Base-by-base conservation (phyloP, 1,140 invertebrate species). In the Drosophila lini region DNA sequence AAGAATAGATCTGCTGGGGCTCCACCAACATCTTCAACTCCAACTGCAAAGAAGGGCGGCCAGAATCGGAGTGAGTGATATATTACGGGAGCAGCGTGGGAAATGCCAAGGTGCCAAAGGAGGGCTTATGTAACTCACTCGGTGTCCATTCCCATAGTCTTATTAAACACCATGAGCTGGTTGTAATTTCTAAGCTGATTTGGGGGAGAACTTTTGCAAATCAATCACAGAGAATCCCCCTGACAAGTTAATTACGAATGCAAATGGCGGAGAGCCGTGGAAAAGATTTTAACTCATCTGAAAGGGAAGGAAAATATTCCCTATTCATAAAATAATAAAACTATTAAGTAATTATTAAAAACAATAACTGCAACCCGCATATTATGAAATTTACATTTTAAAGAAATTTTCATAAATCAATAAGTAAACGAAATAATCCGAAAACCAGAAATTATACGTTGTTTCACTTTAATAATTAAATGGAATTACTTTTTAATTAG, bases 181-280 rank as follows among this genome's bases (percentile, higher is more conserved):
- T 80, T 80, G 84, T 88, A 83, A 88, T 71, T 71, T 78, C 48
- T 83, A 89, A 88, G 83, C 84, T 65, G 60, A 86, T 88, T 86
- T 84, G 34, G 13, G 47, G 31, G 25, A 64, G 15, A n/a, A 22
- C 65, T 47, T 74, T 86, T 77, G 82, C 82, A 67, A 86, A 88
- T 86, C 80, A 82, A 86, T 88, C 57, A 75, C 32, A 31, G 52
- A 55, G 52, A 77, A 67, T 60, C 5, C 36, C 7, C 45, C 15
- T 48, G 48, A 74, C 42, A 69, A 61, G 45, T 75, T 70, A 76
- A 85, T 86, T 86, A 60, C n/a, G 57, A 71, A 81, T 85, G 74
- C 79, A 86, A 84, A 85, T 80, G 44, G 31, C 38, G 5, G 19
- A 42, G 36, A 40, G 5, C n/a, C 60, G 11, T 7, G 10, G 10